phyloP scores from a whole-genome alignment of 2,888 invertebrate genomes.

The Crematogaster levior region DNA sequence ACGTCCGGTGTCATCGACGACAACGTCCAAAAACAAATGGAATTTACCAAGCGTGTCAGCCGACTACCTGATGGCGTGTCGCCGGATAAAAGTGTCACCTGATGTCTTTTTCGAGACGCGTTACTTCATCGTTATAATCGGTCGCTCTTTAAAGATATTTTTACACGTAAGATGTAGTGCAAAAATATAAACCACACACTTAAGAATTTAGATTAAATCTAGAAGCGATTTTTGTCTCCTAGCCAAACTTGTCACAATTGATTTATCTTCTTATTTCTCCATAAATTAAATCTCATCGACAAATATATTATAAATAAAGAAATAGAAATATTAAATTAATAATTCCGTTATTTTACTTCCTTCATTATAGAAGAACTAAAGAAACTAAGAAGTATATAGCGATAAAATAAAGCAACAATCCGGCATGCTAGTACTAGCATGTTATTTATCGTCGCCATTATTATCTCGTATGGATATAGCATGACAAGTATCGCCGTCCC shows the following conservation, averaged over 20 bases:
- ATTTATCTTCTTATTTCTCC: background rate
- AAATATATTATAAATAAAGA: background rate
- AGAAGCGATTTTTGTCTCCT: background rate
- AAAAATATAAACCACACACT: slow-evolving; percentile 6
- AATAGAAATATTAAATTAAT: background rate
- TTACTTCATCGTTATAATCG: background rate
- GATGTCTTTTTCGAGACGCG: background rate
- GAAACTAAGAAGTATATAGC: background rate
- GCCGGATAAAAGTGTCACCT: slow-evolving; percentile 9
- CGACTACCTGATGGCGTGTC: background rate
- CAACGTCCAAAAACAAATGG: slow-evolving; percentile 17
- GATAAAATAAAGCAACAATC: slow-evolving; percentile 18
- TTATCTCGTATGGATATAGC: slow-evolving; percentile 22
- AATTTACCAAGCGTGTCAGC: slow-evolving; percentile 5
- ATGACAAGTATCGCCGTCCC: background rate
- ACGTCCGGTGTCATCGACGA: background rate
- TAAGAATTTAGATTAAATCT: background rate
- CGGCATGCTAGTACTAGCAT: background rate
- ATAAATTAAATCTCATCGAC: background rate
- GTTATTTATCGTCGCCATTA: slow-evolving; percentile 37
- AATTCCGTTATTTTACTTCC: background rate
- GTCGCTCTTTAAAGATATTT: background rate
- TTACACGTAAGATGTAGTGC: background rate
- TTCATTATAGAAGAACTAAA: background rate
- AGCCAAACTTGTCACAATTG: background rate